Conservation (phyloP, 2,888 invertebrate genomes). For the Eurytoma adleriae region DNA sequence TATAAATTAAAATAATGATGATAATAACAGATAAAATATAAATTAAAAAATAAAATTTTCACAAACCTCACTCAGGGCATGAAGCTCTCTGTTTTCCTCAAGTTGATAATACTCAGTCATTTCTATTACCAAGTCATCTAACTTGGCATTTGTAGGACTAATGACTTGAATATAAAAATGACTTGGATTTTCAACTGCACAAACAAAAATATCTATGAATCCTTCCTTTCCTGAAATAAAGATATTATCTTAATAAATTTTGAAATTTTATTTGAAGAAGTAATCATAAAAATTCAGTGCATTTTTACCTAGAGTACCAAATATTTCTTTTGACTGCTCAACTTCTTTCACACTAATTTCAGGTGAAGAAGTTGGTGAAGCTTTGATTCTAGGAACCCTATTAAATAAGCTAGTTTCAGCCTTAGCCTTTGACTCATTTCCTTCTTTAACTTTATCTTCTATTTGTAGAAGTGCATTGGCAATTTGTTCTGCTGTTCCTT, state of each 20-base stretch:
- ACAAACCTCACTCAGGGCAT: conserved; percentile 75
- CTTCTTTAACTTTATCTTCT: conserved; percentile 81
- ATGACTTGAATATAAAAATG: conserved; percentile 93
- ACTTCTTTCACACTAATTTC: conserved; percentile 48
- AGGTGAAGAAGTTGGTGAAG: conserved; percentile 53
- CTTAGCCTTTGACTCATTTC: conserved; percentile 59
- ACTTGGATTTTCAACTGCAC: conserved; percentile 87
- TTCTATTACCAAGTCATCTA: conserved; percentile 87
- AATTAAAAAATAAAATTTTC: conserved; percentile 32
- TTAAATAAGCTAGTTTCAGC: conserved; percentile 58
- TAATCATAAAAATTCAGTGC: background rate
- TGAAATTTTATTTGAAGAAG: background rate
- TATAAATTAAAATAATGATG: background rate
- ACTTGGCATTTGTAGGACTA: conserved; percentile 84
- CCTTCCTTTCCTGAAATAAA: conserved; percentile 75
- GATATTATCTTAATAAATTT: conserved; percentile 26
- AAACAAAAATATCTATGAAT: conserved; percentile 90
- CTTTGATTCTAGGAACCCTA: conserved; percentile 63
- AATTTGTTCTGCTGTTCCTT: conserved; percentile 87
- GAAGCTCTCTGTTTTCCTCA: conserved; percentile 81
- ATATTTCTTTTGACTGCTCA: conserved; percentile 40
- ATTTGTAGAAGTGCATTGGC: conserved; percentile 84
- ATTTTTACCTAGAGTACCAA: conserved; percentile 38
- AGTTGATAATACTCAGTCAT: conserved; percentile 90
- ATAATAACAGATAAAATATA: conserved; percentile 16